Evolutionary conservation across 2,888 invertebrate genomes (phyloP).

Genomic region (Calameuta idolon): DNA sequence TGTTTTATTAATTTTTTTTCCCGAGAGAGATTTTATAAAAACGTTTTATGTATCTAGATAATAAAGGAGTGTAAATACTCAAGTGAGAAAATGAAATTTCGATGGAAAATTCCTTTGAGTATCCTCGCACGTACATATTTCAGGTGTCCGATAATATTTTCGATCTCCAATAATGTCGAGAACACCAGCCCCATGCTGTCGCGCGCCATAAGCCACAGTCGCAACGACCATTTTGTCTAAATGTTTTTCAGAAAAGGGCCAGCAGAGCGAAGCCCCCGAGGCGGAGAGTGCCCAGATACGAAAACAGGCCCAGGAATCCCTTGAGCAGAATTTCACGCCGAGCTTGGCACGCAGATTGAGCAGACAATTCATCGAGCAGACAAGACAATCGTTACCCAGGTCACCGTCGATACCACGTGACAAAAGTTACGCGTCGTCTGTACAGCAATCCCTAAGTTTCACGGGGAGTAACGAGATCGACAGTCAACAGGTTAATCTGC

Average conservation of each 20-base stretch:
- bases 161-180: conserved; percentile 27
- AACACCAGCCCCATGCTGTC: conserved; percentile 6
- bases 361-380: conserved; percentile 60
- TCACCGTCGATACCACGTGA: conserved; percentile 56
- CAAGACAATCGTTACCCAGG: conserved; percentile 53
- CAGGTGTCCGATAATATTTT: background rate
- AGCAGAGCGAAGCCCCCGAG: conserved; percentile 19
- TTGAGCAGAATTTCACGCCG: conserved; percentile 60
- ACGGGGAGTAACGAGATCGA: conserved; percentile 21
- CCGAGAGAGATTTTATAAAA: conserved; percentile 44
- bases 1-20: conserved; percentile 47
- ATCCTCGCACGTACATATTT: background rate
- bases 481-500: conserved; percentile 26
- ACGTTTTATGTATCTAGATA: conserved; percentile 52
- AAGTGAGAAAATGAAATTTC: background rate
- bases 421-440: conserved; percentile 40
- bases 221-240: conserved; percentile 16
- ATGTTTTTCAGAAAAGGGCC: conserved; percentile 42
- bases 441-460: conserved; percentile 29
- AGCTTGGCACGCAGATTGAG: conserved; percentile 60
- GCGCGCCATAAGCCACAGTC: conserved; percentile 2
- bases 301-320: conserved; percentile 46
- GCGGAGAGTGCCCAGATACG: conserved; percentile 25
- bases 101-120: background rate
- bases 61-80: conserved; percentile 56